phyloP scores from a whole-genome alignment of 2,888 invertebrate genomes.

The Rotaria socialis region DNA sequence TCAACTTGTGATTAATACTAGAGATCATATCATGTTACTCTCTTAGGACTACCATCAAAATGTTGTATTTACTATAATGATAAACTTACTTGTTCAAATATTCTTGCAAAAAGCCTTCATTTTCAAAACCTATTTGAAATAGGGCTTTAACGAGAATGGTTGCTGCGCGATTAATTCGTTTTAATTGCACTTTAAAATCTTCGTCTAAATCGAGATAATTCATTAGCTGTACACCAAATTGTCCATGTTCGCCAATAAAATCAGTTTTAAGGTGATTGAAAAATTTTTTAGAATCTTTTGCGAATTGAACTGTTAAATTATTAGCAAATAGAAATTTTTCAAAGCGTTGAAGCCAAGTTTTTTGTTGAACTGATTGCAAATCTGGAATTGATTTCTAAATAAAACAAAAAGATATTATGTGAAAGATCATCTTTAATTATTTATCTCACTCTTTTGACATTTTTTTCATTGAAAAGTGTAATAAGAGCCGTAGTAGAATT shows the following conservation, averaged over 20 bases:
- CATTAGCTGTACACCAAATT: not conserved
- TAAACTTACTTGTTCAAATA: constrained; percentile 2
- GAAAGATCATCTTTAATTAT: not conserved
- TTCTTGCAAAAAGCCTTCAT: not conserved
- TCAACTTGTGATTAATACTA: too few species aligned
- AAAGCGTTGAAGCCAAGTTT: not conserved
- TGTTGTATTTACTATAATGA: not conserved
- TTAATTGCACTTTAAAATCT: not conserved
- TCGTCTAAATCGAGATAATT: not conserved
- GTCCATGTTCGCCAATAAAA: not conserved
- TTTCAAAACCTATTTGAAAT: not conserved
- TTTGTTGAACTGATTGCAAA: not conserved
- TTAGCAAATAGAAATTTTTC: not conserved
- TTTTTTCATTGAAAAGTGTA: not conserved
- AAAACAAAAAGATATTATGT: not conserved
- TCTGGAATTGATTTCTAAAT: not conserved
- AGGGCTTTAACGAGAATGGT: not conserved
- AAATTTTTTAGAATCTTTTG: not conserved
- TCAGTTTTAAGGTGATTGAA: not conserved
- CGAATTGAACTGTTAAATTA: not conserved
- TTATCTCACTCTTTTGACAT: not conserved
- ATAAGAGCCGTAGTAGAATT: not conserved
- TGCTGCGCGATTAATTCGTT: not conserved
- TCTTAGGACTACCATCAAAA: too few species aligned
- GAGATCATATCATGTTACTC: too few species aligned